These are phyloP conservation scores for Chalcis sispes DNA, from an alignment of 2,888 invertebrate genomes.

Conservation along the genomic window DNA sequence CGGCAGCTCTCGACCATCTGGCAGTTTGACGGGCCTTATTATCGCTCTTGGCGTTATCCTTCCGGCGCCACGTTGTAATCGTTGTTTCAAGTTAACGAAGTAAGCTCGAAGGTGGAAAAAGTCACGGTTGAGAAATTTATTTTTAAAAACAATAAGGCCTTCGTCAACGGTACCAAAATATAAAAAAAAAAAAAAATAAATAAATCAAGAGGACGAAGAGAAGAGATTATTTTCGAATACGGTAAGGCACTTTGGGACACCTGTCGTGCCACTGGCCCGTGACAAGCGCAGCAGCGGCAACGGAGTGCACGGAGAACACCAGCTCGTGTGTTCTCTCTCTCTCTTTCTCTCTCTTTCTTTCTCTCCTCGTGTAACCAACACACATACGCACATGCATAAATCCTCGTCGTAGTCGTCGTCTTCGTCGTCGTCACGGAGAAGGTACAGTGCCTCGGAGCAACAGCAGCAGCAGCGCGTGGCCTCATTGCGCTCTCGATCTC, in stretches of 20 bases:
- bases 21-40: not conserved
- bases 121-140: too few species aligned
- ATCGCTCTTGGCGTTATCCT: too few species aligned
- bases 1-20: constrained; percentile 23
- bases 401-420: too few species aligned
- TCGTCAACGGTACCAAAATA: too few species aligned
- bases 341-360: too few species aligned
- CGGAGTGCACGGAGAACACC: not conserved
- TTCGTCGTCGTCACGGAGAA: constrained; percentile 6
- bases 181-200: too few species aligned
- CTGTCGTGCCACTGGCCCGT: constrained; percentile 42
- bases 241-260: not conserved
- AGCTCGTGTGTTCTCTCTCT: not conserved
- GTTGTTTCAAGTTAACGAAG: too few species aligned
- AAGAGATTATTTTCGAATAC: not conserved
- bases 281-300: not conserved
- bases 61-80: too few species aligned
- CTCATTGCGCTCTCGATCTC: constrained; percentile 37
- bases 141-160: too few species aligned
- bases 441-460: constrained; percentile 5
- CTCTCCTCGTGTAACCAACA: not conserved
- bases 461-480: constrained; percentile 22
- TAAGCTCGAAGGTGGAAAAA: not conserved
- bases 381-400: not conserved
- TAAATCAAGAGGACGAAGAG: not conserved